Base-by-base conservation (phyloP, 2,888 invertebrate species). In the Cordilura impudica region DNA sequence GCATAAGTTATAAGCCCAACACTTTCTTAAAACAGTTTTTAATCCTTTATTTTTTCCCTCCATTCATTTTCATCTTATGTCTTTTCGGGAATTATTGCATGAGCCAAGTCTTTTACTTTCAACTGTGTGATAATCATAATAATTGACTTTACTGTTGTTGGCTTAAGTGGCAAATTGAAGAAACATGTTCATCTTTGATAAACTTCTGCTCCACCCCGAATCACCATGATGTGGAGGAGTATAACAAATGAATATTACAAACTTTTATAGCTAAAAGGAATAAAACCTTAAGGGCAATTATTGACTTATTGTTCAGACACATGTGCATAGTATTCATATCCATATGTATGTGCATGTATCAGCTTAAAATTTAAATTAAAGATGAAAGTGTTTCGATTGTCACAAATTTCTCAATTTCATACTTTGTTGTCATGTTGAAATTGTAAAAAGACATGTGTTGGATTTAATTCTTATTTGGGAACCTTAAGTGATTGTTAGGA, bases 91-190 rank as follows among this genome's bases (percentile, higher is more conserved):
- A 21, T 4, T 56, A 31, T 8, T 31, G 10, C 47, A 8, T 19
- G 29, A 16, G 23, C n/a, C 10, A 2, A n/a, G 18, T 8, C 18
- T 7, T 39, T n/a, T 39, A 16, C 18, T 23, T 1, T 16, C 6
- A 43, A 43, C 43, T 86, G 87, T 87, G 79, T 71, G 71, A 75
- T 79, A 75, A 79, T 75, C 71, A 79, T 75, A 85, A 88, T 89
- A 88, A 88, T 89, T 88, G 87, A 87, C 87, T 87, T 88, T 87
- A 84, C 66, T 69, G 54, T 83, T 72, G 63, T 84, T 88, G 88
- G 86, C 87, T 89, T 88, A 86, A 87, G 87, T 86, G 86, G 86
- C 84, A 88, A 88, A 89, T 89, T 89, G 89, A 89, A 89, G 88
- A 89, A 84, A 82, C 87, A 84, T 89, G 89, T 89, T 87, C 85